These are phyloP conservation scores for Rutilus rutilus DNA, from an alignment of 2,113 vertebrate species.

Conservation along the genomic window DNA sequence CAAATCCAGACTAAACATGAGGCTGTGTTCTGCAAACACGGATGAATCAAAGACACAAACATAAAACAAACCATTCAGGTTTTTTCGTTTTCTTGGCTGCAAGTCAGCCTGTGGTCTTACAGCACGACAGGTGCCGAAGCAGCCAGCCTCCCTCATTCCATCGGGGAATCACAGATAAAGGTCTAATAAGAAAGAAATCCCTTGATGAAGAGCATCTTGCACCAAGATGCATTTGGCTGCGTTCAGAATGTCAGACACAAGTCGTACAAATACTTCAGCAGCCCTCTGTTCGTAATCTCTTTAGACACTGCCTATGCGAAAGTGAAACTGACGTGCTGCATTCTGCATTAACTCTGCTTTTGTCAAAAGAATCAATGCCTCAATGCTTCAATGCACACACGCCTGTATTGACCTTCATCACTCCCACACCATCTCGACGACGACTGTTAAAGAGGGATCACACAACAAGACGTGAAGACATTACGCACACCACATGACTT, in stretches of 20 bases:
- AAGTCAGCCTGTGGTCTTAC: background rate
- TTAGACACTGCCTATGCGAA: background rate
- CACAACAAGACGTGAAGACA: background rate
- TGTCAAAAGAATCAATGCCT: conserved; percentile 46
- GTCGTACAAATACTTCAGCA: background rate
- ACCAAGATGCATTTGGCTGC: background rate
- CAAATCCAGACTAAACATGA: conserved; percentile 31
- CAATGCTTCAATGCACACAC: conserved; percentile 36
- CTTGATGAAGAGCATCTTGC: background rate
- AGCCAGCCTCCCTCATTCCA: background rate
- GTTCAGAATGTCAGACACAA: background rate
- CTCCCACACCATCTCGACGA: conserved; percentile 7
- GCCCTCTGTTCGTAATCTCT: background rate
- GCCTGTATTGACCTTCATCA: conserved; percentile 51
- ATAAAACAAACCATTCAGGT: conserved; percentile 11
- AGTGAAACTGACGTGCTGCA: conserved; percentile 23
- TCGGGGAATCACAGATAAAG: background rate
- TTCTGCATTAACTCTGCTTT: conserved; percentile 25
- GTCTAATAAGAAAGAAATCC: background rate
- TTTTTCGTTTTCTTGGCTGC: background rate
- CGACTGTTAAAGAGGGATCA: background rate
- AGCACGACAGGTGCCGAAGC: background rate
- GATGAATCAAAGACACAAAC: conserved; percentile 1
- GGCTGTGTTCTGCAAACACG: conserved; percentile 1
- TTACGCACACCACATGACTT: conserved; percentile 3